Evolutionary conservation across 1,140 invertebrate genomes (phyloP), one percentile per base, ranked within the genome.

Genomic region (Zaprionus gabonicus): DNA sequence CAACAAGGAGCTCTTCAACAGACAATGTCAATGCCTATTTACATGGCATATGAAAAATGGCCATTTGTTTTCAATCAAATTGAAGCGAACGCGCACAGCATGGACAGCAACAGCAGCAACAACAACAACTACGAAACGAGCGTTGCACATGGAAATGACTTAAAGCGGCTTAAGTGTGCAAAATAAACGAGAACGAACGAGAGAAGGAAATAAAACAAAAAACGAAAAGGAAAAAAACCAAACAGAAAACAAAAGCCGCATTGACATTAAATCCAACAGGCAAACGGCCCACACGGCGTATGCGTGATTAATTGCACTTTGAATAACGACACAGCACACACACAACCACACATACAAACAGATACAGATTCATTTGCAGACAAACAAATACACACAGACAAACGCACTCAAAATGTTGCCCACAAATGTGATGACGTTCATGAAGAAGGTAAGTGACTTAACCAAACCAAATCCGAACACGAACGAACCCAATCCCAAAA

Each of bases 401-500:
- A 68, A 66, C 64, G 23, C 64, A 56, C 72, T 63, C 93, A 94
- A 91, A 93, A 96, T 96, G 96, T 94, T 96, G 94, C 96, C 96
- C 77, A 96, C 95, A 74, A 96, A 96, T 92, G 95, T 96, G 78
- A 96, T 96, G 95, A 96, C 96, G 79, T 96, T 96, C 93, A 96
- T 97, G 95, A 97, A 96, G 91, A 97, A 96, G 96, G 96, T 97
- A 91, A 94, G 91, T 80, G 44, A 57, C 53, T 67, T 67, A 44
- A 41, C 27, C 10, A 57, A 38, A 46, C 41, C 41, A 46, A 46
- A 46, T 20, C n/a, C 41, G n/a, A 44, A 44, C n/a, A 6, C 38
- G 15, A 9, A 44, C 7, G 20, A 23, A 23, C 23, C 23, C 23
- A 23, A 23, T 23, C 23, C 41, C n/a, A 17, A 44, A 44, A 2